Base-by-base conservation (phyloP, 2,113 vertebrate genomes). In the Periophthalmodon schlosseri region DNA sequence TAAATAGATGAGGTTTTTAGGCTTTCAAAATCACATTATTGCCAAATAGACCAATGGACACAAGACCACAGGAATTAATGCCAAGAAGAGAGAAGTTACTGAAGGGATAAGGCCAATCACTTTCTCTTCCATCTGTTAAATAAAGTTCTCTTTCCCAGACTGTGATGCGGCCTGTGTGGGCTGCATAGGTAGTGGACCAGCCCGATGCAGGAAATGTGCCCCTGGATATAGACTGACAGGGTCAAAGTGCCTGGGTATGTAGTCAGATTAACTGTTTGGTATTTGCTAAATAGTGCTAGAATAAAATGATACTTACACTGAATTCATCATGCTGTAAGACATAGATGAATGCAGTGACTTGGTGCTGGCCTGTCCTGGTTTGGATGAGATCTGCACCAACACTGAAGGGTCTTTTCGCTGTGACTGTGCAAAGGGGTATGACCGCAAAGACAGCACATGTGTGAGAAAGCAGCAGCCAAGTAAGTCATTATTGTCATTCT, bases 131-230 rank as follows among this genome's bases (percentile, higher is more conserved):
- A 1, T 70, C 13, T 65, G 23, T 79, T 21, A 60, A 47, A 66
- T 0, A 70, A 36, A 20, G 39, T 70, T 4, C 65, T 75, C 57
- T 52, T 85, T 28, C 57, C 23, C 89, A 99, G 97, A 93, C 52
- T 99, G 97, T 79, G 95, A 96, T 81, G 91, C 86, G 0, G 95
- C 97, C 63, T 99, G 97, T 84, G 92, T 94, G 0, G 95, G 96
- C 71, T 99, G 97, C 87, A 96, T 98, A 96, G 97, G 96, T 0
- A 91, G 95, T 0, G 97, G 97, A 70, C 92, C 96, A 0, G 94
- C 95, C 68, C 96, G 96, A 77, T 99, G 97, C 91, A 96, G 94
- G 87, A 97, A 95, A 75, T 99, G 97, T 87, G 95, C 96, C 75
- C 84, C 91, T 47, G 97, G 97, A n/a, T 98, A 95, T 91, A 94